These are phyloP conservation scores for Chrysopa pallens DNA, from an alignment of 1,140 invertebrate species.

Conservation along the genomic window DNA sequence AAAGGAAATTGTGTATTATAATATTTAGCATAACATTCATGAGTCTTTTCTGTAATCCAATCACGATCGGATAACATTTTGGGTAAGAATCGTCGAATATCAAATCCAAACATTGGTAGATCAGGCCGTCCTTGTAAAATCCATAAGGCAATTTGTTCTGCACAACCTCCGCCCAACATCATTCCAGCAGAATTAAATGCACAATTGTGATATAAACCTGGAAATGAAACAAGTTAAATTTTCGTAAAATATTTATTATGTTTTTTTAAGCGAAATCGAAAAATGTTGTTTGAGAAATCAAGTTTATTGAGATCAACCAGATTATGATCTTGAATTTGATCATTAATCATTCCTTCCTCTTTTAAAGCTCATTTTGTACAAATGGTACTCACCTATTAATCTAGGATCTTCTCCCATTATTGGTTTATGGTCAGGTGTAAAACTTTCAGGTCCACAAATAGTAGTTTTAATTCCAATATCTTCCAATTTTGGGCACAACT, in stretches of 20 bases:
- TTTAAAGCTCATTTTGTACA: too few species aligned
- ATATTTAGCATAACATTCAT: conserved; percentile 76
- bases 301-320: too few species aligned
- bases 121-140: conserved; percentile 61
- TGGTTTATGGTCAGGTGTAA: conserved; percentile 80
- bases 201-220: conserved; percentile 61
- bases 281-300: too few species aligned
- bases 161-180: conserved; percentile 76
- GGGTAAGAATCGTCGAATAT: conserved; percentile 59
- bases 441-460: conserved; percentile 69
- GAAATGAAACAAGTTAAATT: not conserved
- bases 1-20: conserved; percentile 70
- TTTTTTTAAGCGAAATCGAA: too few species aligned
- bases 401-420: conserved; percentile 51
- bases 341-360: too few species aligned
- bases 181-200: conserved; percentile 82
- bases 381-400: conserved; percentile 27
- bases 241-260: too few species aligned
- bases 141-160: conserved; percentile 70
- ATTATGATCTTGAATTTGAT: too few species aligned
- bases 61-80: conserved; percentile 43
- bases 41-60: conserved; percentile 63
- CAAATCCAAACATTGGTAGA: conserved; percentile 69
- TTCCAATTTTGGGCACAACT: conserved; percentile 52
- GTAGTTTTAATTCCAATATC: conserved; percentile 66